Evolutionary conservation across 1,140 invertebrate genomes (phyloP).

Genomic region (Ceratosolen solmsi): DNA sequence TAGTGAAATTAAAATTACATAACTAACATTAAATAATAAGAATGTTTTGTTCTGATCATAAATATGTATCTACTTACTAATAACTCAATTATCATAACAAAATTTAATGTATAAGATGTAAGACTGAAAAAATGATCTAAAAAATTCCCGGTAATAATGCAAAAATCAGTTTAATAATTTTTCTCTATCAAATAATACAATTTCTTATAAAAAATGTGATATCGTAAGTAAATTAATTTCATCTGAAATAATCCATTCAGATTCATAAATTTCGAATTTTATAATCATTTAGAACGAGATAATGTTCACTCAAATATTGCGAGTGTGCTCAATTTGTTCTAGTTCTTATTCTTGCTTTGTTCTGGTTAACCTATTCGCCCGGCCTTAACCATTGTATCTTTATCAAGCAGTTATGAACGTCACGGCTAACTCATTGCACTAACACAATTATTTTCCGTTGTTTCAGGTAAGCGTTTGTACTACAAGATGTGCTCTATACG

Average conservation of each 20-base stretch:
- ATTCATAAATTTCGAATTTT: not conserved
- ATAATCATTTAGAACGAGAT: too few species aligned
- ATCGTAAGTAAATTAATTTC: not conserved
- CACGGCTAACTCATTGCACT: slow-evolving; percentile 52
- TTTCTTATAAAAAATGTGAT: not conserved
- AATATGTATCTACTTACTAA: not conserved
- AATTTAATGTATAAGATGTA: too few species aligned
- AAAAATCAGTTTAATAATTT: not conserved
- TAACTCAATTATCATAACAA: too few species aligned
- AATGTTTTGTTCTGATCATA: not conserved
- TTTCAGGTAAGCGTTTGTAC: slow-evolving; percentile 56
- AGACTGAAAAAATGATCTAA: too few species aligned
- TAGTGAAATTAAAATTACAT: too few species aligned
- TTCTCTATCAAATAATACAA: not conserved
- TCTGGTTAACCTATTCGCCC: not conserved
- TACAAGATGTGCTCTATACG: not conserved
- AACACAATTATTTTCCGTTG: slow-evolving; percentile 68
- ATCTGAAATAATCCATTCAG: not conserved
- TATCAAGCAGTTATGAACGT: slow-evolving; percentile 41
- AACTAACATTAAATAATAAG: too few species aligned
- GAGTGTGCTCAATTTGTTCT: not conserved
- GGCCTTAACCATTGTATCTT: not conserved
- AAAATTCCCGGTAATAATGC: too few species aligned
- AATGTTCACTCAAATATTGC: not conserved
- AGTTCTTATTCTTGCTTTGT: not conserved